Evolutionary conservation across 2,888 invertebrate species (phyloP), one percentile per base, ranked within the genome.

Genomic region (Stramonita haemastoma): DNA sequence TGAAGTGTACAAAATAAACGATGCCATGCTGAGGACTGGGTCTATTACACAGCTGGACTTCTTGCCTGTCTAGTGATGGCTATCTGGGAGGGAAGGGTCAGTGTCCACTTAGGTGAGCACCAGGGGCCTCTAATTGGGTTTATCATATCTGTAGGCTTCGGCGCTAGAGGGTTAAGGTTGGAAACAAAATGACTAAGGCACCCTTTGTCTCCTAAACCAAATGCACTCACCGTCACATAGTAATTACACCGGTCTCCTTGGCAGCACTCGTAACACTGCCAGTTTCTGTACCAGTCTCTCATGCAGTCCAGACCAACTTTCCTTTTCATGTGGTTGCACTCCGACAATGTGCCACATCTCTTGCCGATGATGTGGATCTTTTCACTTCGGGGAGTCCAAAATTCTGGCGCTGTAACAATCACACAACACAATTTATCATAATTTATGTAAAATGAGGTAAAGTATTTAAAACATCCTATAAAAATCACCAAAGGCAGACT

Each of bases 221-320:
- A 56, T 4, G 46, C 70, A 97, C 98, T 98, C 97, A 99, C 99
- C 95, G 99, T 98, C 87, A 98, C 97, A 96, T 97, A 99, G 96
- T 98, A 99, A 96, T 99, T 99, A 96, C 99, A 99, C 89, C 98
- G 97, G 96, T 99, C 99, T 87, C 99, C 99, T 95, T 98, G 98
- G 95, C 99, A 99, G 96, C 99, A 99, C 95, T 99, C 98, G 0
- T 98, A 98, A 96, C 99, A 99, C 92, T 97, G 97, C 99, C 99
- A 99, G 96, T 99, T 99, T 95, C 98, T 98, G 95, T 99, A 99
- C 98, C 96, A 96, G 90, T 96, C 95, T 85, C 96, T 91, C 92
- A 95, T 95, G 90, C 96, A 96, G 26, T 85, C 87, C n/a, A 93
- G 90, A 15, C 94, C 94, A 32, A 93, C 90, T 0, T 86, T 90